These are phyloP conservation scores for Lethrus apterus DNA, from an alignment of 1,140 invertebrate genomes.

Conservation along the genomic window DNA sequence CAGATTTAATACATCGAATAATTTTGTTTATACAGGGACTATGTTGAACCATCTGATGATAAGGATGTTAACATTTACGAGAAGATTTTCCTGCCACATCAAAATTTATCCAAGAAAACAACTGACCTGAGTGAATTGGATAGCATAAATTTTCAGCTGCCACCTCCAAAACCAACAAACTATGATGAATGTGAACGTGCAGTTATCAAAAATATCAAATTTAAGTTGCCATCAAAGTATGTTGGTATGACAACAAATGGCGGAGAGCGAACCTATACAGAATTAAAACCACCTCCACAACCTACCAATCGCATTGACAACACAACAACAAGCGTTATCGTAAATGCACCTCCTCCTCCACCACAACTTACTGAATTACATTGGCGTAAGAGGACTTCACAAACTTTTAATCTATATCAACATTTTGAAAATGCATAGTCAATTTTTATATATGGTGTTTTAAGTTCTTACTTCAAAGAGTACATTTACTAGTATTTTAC, in stretches of 20 bases:
- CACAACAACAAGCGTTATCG: conserved; percentile 31
- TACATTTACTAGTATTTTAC: too few relatives aligned
- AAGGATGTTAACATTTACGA: conserved; percentile 29
- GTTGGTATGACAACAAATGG: conserved; percentile 22
- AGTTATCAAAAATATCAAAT: conserved; percentile 41
- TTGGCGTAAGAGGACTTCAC: conserved; percentile 31
- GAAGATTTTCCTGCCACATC: conserved; percentile 24
- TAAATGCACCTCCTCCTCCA: conserved; percentile 24
- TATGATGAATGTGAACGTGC: conserved; percentile 25
- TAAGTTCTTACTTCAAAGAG: too few relatives aligned
- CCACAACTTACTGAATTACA: conserved; percentile 27
- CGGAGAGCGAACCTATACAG: conserved; percentile 14
- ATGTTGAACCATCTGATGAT: conserved; percentile 16
- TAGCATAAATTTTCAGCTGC: conserved; percentile 3
- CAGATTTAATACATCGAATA: not conserved
- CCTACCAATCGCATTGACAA: conserved; percentile 1
- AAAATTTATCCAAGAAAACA: conserved; percentile 3
- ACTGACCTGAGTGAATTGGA: too few relatives aligned
- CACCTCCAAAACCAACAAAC: conserved; percentile 15
- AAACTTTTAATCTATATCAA: conserved; percentile 21
- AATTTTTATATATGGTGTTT: not conserved
- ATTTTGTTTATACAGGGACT: conserved; percentile 23
- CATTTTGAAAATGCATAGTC: not conserved
- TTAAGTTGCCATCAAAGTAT: conserved; percentile 38
- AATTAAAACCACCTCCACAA: conserved; percentile 18